Evolutionary conservation across 2,113 vertebrate genomes (phyloP).

Genomic region (Notothenia coriiceps): DNA sequence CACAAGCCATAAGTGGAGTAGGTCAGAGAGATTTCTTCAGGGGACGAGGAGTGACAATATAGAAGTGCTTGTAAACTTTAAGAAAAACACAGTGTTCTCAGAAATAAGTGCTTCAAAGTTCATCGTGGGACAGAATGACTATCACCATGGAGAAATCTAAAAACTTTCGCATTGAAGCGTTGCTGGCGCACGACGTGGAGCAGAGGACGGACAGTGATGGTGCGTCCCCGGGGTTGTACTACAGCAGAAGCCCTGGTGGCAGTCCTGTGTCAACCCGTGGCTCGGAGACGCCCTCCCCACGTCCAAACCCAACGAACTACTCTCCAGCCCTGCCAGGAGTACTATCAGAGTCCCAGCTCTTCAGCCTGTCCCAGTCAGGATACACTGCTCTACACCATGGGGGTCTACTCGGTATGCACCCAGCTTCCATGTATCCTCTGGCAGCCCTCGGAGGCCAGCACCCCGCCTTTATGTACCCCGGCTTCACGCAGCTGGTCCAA

Average conservation of each 20-base stretch:
- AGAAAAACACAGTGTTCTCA: background rate
- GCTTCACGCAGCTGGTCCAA: constrained; percentile 81
- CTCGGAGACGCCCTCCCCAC: constrained; percentile 77
- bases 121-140: constrained; percentile 36
- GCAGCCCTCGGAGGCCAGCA: constrained; percentile 80
- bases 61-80: background rate
- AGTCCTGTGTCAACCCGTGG: constrained; percentile 66
- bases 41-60: background rate
- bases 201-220: constrained; percentile 55
- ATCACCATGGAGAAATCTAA: constrained; percentile 84
- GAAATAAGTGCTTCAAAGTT: background rate
- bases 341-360: constrained; percentile 72
- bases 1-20: constrained; percentile 17
- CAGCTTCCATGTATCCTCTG: constrained; percentile 78
- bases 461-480: constrained; percentile 75
- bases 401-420: constrained; percentile 77
- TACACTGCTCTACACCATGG: constrained; percentile 73
- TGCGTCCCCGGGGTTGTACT: constrained; percentile 56
- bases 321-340: constrained; percentile 58
- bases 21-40: constrained; percentile 15
- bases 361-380: constrained; percentile 75
- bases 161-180: constrained; percentile 88
- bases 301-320: constrained; percentile 27
- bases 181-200: constrained; percentile 80
- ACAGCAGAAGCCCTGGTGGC: constrained; percentile 52